Conservation (phyloP, 37 sponge, comb jelly and placozoan genomes). For the Halisarca cf. caerulea region DNA sequence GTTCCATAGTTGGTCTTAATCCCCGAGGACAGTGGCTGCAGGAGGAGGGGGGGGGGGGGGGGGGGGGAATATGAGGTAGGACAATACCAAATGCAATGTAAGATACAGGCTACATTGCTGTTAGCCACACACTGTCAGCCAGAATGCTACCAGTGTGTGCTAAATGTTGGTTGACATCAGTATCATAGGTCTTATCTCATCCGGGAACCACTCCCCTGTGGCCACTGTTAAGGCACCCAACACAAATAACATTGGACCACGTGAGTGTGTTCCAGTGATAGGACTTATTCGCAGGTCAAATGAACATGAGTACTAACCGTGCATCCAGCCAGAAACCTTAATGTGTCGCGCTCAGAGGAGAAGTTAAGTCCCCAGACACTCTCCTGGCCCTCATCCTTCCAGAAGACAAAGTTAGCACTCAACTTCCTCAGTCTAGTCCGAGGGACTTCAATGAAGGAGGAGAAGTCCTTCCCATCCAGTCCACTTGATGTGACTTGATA, state of each 20-base stretch:
- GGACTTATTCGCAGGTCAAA: too few species aligned
- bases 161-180: too few species aligned
- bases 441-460: slow-evolving; percentile 41
- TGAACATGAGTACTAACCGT: slow-evolving; percentile 52
- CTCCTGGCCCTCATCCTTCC: slow-evolving; percentile 46
- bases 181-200: too few species aligned
- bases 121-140: too few species aligned
- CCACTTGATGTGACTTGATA: slow-evolving; percentile 45
- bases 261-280: too few species aligned
- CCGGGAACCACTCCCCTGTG: too few species aligned
- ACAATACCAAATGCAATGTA: too few species aligned
- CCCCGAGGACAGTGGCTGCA: slow-evolving; percentile 8
- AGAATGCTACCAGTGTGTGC: too few species aligned
- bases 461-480: slow-evolving; percentile 42
- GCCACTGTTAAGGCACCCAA: too few species aligned
- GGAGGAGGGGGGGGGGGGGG: neutral
- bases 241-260: too few species aligned
- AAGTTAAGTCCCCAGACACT: slow-evolving; percentile 57
- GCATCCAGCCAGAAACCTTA: slow-evolving; percentile 56
- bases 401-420: slow-evolving; percentile 45
- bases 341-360: slow-evolving; percentile 45
- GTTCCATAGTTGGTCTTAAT: neutral
- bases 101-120: too few species aligned
- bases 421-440: slow-evolving; percentile 39
- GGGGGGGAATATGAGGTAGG: too few species aligned